phyloP scores from a whole-genome alignment of 92 coral and sea anemone genomes.

The Zoanthus sociatus region DNA sequence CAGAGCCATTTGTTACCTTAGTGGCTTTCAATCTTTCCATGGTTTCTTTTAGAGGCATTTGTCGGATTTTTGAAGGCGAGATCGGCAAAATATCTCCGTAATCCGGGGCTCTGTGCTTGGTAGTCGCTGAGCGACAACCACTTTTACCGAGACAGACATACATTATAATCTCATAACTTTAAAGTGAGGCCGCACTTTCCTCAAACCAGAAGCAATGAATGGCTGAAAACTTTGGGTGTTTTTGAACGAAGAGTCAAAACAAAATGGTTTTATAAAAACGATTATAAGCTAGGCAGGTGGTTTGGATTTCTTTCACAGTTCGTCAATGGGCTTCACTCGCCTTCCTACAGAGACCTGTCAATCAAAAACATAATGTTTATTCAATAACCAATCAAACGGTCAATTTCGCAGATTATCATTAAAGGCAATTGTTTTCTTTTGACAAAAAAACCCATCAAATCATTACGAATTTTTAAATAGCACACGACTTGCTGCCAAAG shows the following conservation, averaged over 20 bases:
- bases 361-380: slow-evolving; percentile 14
- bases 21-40: slow-evolving; percentile 39
- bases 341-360: slow-evolving; percentile 21
- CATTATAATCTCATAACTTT: slow-evolving; percentile 60
- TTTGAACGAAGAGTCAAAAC: slow-evolving; percentile 29
- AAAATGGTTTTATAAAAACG: slow-evolving; percentile 33
- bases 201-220: slow-evolving; percentile 5
- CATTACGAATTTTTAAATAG: slow-evolving; percentile 9
- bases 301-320: not conserved
- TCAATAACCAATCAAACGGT: slow-evolving; percentile 33
- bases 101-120: slow-evolving; percentile 82
- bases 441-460: slow-evolving; percentile 3
- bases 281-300: slow-evolving; percentile 30
- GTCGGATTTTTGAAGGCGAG: slow-evolving; percentile 83
- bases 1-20: slow-evolving; percentile 47
- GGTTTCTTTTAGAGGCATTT: slow-evolving; percentile 11
- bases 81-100: slow-evolving; percentile 84
- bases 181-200: slow-evolving; percentile 25
- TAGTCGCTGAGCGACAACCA: slow-evolving; percentile 68
- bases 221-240: not conserved
- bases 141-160: slow-evolving; percentile 86
- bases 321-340: slow-evolving; percentile 27
- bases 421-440: slow-evolving; percentile 24
- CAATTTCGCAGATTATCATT: slow-evolving; percentile 30
- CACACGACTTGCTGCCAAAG: not conserved